Percentiles rank a stretch among this genome's conserved stretches.
Evolutionary conservation across 2,113 vertebrate species (phyloP).

Genomic region (Calyptommatus sinebrachiatus): DNA sequence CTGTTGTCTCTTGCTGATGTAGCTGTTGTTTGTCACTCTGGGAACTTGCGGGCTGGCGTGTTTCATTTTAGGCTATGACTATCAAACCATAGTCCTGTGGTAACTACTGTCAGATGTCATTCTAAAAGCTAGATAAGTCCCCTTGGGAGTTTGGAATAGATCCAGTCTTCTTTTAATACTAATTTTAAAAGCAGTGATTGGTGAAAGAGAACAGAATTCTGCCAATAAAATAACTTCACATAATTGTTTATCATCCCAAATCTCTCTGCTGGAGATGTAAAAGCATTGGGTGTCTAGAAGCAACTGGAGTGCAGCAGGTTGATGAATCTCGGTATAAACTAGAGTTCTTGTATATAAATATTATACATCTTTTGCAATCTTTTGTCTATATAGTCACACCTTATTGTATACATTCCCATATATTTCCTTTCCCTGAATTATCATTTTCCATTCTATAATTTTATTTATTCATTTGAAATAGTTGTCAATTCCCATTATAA

Average conservation of each 20-base stretch:
- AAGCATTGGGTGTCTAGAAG: not conserved
- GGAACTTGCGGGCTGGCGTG: not conserved
- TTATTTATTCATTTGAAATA: too few relatives aligned
- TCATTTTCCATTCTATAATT: too few relatives aligned
- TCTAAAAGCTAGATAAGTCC: not conserved
- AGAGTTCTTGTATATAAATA: too few relatives aligned
- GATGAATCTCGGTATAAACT: too few relatives aligned
- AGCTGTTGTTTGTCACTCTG: not conserved
- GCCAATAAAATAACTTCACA: not conserved
- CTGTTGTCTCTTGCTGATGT: conserved; percentile 16
- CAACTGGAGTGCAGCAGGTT: not conserved
- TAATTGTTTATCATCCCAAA: not conserved
- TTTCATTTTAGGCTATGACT: not conserved
- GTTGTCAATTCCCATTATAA: too few relatives aligned
- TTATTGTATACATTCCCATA: too few relatives aligned
- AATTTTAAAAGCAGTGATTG: not conserved
- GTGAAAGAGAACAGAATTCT: not conserved
- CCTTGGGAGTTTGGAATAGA: not conserved
- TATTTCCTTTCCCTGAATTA: too few relatives aligned
- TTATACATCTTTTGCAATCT: too few relatives aligned
- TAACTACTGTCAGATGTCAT: not conserved
- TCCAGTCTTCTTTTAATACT: not conserved
- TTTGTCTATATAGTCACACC: too few relatives aligned
- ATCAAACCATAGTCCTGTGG: not conserved
- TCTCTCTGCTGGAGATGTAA: not conserved